Evolutionary conservation across 2,888 invertebrate genomes (phyloP).

Genomic region (Drosophila hamatofila): DNA sequence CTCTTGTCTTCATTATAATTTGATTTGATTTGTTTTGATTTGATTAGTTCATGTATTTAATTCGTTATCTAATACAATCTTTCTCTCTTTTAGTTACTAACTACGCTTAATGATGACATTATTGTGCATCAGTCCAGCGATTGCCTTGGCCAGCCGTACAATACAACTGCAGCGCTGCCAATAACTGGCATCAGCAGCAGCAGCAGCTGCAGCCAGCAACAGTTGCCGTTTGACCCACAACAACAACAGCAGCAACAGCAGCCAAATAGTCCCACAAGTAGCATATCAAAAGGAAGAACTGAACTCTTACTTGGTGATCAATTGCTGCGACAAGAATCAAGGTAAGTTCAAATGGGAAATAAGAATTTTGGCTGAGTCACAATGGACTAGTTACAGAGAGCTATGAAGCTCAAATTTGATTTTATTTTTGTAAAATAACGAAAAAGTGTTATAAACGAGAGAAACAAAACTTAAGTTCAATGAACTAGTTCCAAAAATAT

Average conservation of each 20-base stretch:
- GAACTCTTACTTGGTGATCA: slow-evolving; percentile 85
- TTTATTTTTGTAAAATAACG: no score
- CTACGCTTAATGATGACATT: slow-evolving; percentile 82
- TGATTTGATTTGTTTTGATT: neutral
- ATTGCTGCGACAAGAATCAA: slow-evolving; percentile 82
- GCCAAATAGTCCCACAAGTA: slow-evolving; percentile 84
- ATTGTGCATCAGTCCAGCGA: slow-evolving; percentile 77
- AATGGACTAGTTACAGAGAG: neutral
- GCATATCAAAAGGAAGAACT: slow-evolving; percentile 86
- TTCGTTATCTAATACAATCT: neutral
- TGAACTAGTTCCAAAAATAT: no score
- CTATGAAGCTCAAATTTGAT: no score
- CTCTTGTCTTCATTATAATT: neutral
- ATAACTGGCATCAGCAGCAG: slow-evolving; percentile 39
- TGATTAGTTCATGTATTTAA: neutral
- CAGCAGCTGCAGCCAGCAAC: slow-evolving; percentile 30
- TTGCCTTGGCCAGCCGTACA: slow-evolving; percentile 49
- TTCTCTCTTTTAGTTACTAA: slow-evolving; percentile 81
- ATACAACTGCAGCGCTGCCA: slow-evolving; percentile 55
- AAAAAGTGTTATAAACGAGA: no score
- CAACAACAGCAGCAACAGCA: slow-evolving; percentile 65
- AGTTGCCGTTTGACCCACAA: slow-evolving; percentile 45
- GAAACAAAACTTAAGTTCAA: no score
- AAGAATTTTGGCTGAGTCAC: neutral
- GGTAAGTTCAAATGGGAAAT: slow-evolving; percentile 71